These are phyloP conservation scores for Rhadina sibilatrix DNA, from an alignment of 2,113 vertebrate genomes.

Conservation along the genomic window DNA sequence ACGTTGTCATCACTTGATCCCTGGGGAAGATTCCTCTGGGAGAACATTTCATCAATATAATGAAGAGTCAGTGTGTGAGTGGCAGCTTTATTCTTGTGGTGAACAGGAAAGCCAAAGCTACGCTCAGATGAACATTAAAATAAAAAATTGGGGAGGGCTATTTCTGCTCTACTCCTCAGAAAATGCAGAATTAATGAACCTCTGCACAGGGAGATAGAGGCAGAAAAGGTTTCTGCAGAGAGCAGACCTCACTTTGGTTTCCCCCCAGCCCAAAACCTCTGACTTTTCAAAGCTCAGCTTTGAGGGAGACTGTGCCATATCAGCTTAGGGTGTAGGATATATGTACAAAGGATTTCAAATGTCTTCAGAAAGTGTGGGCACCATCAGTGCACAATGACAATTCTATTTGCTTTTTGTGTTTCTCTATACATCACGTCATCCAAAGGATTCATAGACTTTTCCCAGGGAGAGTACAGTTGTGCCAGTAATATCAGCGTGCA, in stretches of 20 bases:
- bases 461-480: background rate
- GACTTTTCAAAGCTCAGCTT: background rate
- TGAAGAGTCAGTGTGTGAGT: background rate
- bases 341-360: background rate
- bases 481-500: background rate
- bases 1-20: accelerated
- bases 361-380: background rate
- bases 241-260: background rate
- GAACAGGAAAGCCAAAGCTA: background rate
- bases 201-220: background rate
- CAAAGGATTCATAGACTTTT: background rate
- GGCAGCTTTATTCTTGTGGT: background rate
- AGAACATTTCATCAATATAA: background rate
- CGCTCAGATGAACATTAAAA: background rate
- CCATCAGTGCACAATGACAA: background rate
- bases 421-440: background rate
- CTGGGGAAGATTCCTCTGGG: background rate
- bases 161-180: background rate
- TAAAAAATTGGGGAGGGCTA: background rate
- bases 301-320: background rate
- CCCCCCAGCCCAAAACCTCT: background rate
- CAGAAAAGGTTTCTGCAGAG: background rate
- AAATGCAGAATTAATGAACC: background rate
- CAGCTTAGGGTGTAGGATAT: background rate
- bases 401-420: background rate